Conservation (phyloP, 2,113 vertebrate species). For the Corythaeola cristata region DNA sequence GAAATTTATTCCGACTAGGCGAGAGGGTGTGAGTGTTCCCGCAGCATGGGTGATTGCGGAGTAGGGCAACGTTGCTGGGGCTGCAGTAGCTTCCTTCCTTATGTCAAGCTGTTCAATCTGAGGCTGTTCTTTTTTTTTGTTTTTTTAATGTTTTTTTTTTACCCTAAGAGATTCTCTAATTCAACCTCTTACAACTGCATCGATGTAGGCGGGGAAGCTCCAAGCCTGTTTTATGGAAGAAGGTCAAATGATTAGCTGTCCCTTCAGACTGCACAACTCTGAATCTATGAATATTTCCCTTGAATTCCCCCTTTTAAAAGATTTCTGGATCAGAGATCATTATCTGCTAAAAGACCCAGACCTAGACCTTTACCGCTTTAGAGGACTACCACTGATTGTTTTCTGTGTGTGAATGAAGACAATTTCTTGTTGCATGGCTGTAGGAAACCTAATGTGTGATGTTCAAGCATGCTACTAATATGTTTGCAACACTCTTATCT, state of each 20-base stretch:
- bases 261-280: neutral
- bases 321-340: slow-evolving; percentile 24
- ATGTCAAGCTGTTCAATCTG: neutral
- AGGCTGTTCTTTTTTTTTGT: neutral
- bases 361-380: neutral
- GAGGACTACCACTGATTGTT: neutral
- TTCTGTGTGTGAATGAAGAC: neutral
- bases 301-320: neutral
- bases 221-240: neutral
- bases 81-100: neutral
- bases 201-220: neutral
- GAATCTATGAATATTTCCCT: neutral
- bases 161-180: neutral
- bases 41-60: neutral
- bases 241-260: slow-evolving; percentile 21
- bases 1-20: neutral
- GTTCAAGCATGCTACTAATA: neutral
- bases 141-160: neutral
- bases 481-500: neutral
- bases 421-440: neutral
- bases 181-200: neutral
- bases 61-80: neutral
- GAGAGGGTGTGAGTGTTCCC: neutral
- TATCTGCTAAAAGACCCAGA: neutral
- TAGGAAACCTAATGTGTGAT: neutral